Evolutionary conservation across 2,888 invertebrate species (phyloP), one percentile per base, ranked within the genome.

Genomic region (Drosophila prolongata): DNA sequence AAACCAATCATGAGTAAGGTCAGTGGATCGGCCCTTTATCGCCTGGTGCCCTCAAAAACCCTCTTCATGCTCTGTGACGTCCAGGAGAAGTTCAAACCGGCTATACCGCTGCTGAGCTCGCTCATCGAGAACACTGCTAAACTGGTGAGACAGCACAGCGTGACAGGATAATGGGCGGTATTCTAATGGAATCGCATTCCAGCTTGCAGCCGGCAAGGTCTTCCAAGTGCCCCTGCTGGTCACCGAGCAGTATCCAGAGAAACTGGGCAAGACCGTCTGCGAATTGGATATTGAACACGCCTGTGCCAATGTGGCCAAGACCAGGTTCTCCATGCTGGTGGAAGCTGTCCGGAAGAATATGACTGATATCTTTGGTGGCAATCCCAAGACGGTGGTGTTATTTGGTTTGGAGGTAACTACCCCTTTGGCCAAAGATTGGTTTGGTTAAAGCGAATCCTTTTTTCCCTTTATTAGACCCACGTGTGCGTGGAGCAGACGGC

Each of bases 401-500:
- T 95, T 95, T 91, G 95, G 95, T 0, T 91, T 95, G 76, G 95
- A 95, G 94, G 95, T 95, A 87, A 64, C 44, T 11, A 6, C 13
- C 6, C 9, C 1, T 19, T 35, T 19, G 19, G 6, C 4, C 14
- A 6, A n/a, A 5, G 9, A 9, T 50, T 10, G 19, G 4, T 6
- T 50, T 11, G 13, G 14, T n/a, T 14, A 44, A 44, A 44, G 9
- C 3, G n/a, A 4, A 37, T 9, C 13, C 11, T n/a, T 14, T n/a
- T 2, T 6, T 2, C 24, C n/a, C 10, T 8, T 10, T 11, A 6
- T 11, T 11, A 97, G 95, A 93, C 96, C 0, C 97, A 97, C 78
- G 95, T 95, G 0, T 97, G 97, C 88, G 93, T 97, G 8, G 96
- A 96, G 85, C 96, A 96, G 89, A 96, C 97, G 0, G 96, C 95